phyloP scores from a whole-genome alignment of 2,113 vertebrate species.

The Noctilio leporinus region DNA sequence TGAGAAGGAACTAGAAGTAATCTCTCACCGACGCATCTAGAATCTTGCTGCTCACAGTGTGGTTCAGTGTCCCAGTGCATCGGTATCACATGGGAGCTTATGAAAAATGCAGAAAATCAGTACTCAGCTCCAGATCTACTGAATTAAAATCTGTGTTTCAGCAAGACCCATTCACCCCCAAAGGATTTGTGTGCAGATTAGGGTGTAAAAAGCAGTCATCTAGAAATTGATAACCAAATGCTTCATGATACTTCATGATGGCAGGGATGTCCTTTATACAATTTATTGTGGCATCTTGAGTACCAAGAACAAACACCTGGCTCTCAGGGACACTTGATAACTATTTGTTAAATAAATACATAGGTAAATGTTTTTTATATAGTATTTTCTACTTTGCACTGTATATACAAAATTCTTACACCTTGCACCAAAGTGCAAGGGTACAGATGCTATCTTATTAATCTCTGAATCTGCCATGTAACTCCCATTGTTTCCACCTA shows the following conservation, averaged over 20 bases:
- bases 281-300: not conserved
- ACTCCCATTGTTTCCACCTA: not conserved
- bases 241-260: not conserved
- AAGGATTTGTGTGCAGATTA: not conserved
- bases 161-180: not conserved
- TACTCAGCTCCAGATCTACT: not conserved
- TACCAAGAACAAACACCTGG: not conserved
- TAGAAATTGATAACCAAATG: not conserved
- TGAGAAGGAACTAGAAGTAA: not conserved
- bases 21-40: not conserved
- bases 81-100: not conserved
- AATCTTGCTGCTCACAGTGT: not conserved
- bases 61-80: not conserved
- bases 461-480: not conserved
- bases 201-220: not conserved
- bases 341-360: not conserved
- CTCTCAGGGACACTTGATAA: not conserved
- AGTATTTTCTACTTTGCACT: not conserved
- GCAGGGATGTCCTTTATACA: not conserved
- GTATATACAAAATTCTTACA: not conserved
- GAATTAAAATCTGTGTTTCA: slow-evolving; percentile 19
- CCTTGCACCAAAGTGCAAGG: not conserved
- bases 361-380: not conserved
- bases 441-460: not conserved
- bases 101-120: not conserved